A percentile compares a stretch with the other conserved stretches of the same genome.
These are phyloP conservation scores for Parascotia fuliginaria DNA, from an alignment of 2,888 invertebrate species.

Conservation along the genomic window DNA sequence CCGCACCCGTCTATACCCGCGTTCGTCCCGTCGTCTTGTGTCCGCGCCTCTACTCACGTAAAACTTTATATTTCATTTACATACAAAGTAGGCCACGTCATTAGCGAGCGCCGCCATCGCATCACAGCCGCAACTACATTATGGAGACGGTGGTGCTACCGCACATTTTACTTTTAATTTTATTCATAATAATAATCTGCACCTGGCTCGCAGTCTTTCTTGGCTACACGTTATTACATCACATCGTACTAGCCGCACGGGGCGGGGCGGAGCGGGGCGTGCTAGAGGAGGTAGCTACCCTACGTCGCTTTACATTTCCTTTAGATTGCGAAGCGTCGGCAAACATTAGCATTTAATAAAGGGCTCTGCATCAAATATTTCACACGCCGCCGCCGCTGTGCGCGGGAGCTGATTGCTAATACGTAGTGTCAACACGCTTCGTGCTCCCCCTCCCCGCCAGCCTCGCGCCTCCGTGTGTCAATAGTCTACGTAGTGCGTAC, in stretches of 20 bases:
- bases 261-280: not conserved
- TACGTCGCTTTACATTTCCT: not conserved
- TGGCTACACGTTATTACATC: no score
- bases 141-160: not conserved
- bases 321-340: not conserved
- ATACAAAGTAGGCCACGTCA: slow-evolving; percentile 3
- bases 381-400: not conserved
- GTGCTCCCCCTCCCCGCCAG: no score
- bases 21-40: not conserved
- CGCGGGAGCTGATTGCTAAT: slow-evolving; percentile 37
- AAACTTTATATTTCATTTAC: slow-evolving; percentile 8
- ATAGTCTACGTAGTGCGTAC: no score
- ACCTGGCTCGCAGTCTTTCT: not conserved
- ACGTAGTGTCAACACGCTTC: slow-evolving; percentile 27
- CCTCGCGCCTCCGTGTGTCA: no score
- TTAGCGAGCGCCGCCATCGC: not conserved
- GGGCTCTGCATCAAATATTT: slow-evolving; percentile 11
- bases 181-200: slow-evolving; percentile 2
- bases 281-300: not conserved
- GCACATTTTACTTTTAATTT: not conserved
- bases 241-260: no score
- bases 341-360: slow-evolving; percentile 17
- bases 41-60: not conserved
- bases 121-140: not conserved
- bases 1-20: no score